phyloP scores from a whole-genome alignment of 2,113 vertebrate species.

The Melierax canorus region DNA sequence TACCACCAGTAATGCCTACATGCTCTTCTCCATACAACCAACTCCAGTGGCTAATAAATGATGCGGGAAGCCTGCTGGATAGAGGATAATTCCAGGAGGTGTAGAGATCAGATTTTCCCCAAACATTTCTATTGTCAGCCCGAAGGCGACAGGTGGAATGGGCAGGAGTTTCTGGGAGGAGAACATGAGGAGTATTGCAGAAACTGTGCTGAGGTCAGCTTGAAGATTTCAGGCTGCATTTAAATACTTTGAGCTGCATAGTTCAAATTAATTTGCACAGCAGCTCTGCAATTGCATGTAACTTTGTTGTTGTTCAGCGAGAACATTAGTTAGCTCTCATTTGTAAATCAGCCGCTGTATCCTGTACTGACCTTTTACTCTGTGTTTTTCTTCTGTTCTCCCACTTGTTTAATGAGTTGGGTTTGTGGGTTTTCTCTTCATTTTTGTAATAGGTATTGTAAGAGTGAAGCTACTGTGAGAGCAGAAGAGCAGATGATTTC shows the following conservation, averaged over 20 bases:
- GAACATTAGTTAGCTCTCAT: not conserved
- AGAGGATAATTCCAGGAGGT: not conserved
- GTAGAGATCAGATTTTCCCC: not conserved
- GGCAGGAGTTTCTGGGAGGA: not conserved
- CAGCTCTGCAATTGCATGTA: not conserved
- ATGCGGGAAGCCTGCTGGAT: not conserved
- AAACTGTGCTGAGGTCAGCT: not conserved
- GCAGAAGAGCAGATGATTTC: not conserved
- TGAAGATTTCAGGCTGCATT: not conserved
- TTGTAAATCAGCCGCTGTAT: not conserved
- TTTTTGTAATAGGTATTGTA: not conserved
- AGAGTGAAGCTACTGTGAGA: not conserved
- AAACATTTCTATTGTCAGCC: not conserved
- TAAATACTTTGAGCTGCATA: not conserved
- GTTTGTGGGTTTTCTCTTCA: not conserved
- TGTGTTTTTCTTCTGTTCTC: not conserved
- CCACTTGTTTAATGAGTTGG: not conserved
- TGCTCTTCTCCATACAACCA: not conserved
- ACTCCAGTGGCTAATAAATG: not conserved
- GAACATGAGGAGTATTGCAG: not conserved
- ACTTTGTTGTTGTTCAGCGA: not conserved
- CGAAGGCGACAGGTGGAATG: fast-evolving
- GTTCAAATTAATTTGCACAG: not conserved
- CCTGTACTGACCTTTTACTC: not conserved
- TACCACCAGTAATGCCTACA: not conserved